Base-by-base conservation (phyloP, 2,888 invertebrate genomes). In the Cerceris ruficornis region DNA sequence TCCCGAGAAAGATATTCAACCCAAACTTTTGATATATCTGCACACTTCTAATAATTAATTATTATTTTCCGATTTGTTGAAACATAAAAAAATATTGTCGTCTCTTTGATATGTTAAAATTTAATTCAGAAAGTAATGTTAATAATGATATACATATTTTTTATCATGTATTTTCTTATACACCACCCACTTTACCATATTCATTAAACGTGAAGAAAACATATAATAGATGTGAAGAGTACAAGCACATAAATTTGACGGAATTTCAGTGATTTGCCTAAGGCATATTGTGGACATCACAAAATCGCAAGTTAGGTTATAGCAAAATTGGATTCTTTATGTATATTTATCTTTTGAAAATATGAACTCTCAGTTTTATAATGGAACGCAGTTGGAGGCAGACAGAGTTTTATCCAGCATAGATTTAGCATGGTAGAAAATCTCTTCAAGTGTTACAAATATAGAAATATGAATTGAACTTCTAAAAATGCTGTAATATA, bases 171-270 rank as follows among this genome's bases (percentile, higher is more conserved):
- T 42, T 71, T 50, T 69, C 60, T 71, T 73, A 75, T 80, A 81
- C 81, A 85, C 86, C 85, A 85, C 85, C 86, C 83, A 85, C 86
- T 85, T 85, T 85, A 85, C 83, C 69, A 75, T 82, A 82, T 65
- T 75, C 76, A 74, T 78, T 76, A 14, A 58, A 68, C 78, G 39
- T 64, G 69, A 46, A 43, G 17, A 69, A 65, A 65, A 46, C 17
- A 66, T 43, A 55, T 58, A 41, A 17, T 54, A 28, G 39, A 57
- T 54, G 55, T 46, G 13, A 69, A 67, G 49, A 76, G 15, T 70
- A 52, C 74, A 66, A 64, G 67, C 46, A 83, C 41, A 14, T 46
- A 70, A 75, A 77, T 50, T 14, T 72, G 55, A 67, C 52, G 52
- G 67, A 52, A 78, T 50, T 52, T 66, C 62, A 67, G 64, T 72